Base-by-base conservation (phyloP, 2,888 invertebrate genomes). In the Alviniconcha strummeri region DNA sequence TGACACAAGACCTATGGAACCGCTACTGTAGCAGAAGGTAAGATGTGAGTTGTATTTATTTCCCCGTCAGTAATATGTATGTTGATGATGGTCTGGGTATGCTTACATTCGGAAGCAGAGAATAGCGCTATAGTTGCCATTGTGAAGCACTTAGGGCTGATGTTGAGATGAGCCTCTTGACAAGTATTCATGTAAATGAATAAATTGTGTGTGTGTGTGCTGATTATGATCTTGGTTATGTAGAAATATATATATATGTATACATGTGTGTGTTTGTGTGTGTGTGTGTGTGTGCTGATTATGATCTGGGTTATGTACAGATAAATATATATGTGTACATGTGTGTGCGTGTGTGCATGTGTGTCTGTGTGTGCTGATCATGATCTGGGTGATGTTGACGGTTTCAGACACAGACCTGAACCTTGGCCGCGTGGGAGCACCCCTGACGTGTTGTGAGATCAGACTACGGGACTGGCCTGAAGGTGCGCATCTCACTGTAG, bases 401-500 rank as follows among this genome's bases (percentile, higher is more conserved):
- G 15, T 78, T 90, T 64, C 90, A 94, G 94, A 91, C 83, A 92
- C 95, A 91, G 97, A 97, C 93, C 94, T 96, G 90, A 95, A 95
- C 78, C 96, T 96, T 72, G 98, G 98, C 19, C 95, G 97, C 91
- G 98, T 97, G 84, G 99, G 99, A 79, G 97, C 96, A 80, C 97
- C 98, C 11, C 95, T 97, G 84, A 96, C 96, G 1, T 96, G 97
- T 88, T 96, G 96, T 91, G 97, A 98, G 93, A 96, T 99, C 91
- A 95, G 96, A 90, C 95, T 99, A 87, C 96, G 97, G 80, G 97
- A 97, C 94, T 99, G 99, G 99, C 96, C 96, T 90, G 99, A 99
- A 94, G 98, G 93, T 92, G 86, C 84, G 84, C n/a, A n/a, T 57
- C 72, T 15, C 36, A 3, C 36, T 36, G 36, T 36, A 36, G 1